A percentile compares a stretch with the other conserved stretches of the same genome.
Evolutionary conservation across 2,113 vertebrate species (phyloP).

Genomic region (Neomonachus schauinslandi): DNA sequence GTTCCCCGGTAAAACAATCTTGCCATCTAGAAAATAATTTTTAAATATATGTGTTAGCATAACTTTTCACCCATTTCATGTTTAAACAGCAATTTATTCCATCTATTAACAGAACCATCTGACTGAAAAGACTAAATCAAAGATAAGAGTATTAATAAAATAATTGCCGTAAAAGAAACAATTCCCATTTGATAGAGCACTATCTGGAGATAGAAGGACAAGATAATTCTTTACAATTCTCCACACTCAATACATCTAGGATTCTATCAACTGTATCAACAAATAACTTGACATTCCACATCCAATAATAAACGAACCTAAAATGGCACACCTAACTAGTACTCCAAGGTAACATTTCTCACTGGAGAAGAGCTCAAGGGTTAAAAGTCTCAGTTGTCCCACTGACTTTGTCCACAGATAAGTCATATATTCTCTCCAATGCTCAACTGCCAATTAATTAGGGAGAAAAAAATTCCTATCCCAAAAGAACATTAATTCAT

Average conservation of each 20-base stretch:
- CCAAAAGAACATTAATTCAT: not conserved
- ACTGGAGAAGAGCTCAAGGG: not conserved
- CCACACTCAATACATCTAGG: not conserved
- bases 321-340: not conserved
- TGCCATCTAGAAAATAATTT: slow-evolving; percentile 87
- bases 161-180: not conserved
- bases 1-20: slow-evolving; percentile 92
- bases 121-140: slow-evolving; percentile 52
- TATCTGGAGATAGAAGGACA: not conserved
- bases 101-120: slow-evolving; percentile 3
- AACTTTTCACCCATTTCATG: not conserved
- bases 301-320: not conserved
- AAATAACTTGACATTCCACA: not conserved
- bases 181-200: not conserved
- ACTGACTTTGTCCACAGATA: not conserved
- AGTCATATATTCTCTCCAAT: not conserved
- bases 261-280: not conserved
- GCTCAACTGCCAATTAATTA: not conserved
- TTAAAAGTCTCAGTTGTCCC: not conserved
- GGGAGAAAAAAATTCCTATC: not conserved
- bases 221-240: not conserved
- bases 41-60: not conserved
- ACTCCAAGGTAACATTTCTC: not conserved
- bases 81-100: slow-evolving; percentile 33
- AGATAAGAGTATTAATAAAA: not conserved